Evolutionary conservation across 2,113 vertebrate genomes (phyloP).

Genomic region (Brienomyrus brachyistius): DNA sequence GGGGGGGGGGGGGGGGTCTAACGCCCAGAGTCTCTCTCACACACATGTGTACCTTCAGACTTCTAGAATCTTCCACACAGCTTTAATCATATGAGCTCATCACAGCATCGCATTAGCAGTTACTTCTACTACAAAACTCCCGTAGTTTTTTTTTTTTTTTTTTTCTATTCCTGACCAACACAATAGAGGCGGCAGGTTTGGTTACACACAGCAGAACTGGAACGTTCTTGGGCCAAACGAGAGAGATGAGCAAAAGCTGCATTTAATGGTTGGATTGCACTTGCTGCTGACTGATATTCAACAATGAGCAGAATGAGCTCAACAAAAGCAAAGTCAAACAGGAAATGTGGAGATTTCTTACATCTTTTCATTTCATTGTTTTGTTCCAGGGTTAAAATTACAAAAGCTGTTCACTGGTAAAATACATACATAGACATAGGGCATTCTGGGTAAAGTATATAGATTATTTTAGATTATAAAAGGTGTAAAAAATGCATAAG

Average conservation of each 20-base stretch:
- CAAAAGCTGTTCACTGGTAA: neutral
- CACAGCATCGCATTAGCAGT: neutral
- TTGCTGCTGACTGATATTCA: neutral
- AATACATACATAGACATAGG: neutral
- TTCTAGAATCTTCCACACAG: neutral
- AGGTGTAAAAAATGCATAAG: neutral
- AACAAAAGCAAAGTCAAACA: neutral
- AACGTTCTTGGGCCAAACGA: neutral
- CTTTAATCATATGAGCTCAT: neutral
- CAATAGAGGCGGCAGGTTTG: neutral
- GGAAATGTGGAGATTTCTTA: neutral
- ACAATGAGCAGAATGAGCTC: neutral
- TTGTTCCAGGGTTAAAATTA: neutral
- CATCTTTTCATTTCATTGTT: neutral
- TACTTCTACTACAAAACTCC: neutral
- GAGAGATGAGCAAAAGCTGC: neutral
- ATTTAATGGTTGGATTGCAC: neutral
- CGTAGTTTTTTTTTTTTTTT: neutral
- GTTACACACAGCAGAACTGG: neutral
- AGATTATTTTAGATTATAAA: neutral
- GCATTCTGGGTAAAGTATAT: neutral
- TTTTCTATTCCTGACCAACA: neutral
- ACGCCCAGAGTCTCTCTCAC: slow-evolving; percentile 12
- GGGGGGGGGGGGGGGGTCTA: slow-evolving; percentile 28
- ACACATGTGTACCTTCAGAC: neutral